Evolutionary conservation across 1,140 invertebrate genomes (phyloP).

Genomic region (Drosophila jambulina): DNA sequence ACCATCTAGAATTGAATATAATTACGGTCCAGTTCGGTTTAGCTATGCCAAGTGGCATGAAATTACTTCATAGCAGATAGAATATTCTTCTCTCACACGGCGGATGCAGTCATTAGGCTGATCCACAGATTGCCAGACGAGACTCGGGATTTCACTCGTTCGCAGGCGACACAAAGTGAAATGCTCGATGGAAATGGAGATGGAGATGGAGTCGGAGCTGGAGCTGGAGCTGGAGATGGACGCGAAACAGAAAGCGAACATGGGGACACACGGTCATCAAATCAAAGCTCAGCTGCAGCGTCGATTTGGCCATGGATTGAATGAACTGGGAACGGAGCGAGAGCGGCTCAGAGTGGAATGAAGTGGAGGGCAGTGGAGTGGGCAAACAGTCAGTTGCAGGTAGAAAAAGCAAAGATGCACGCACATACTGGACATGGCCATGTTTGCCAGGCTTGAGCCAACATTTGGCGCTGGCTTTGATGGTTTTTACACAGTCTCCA

Average conservation of each 20-base stretch:
- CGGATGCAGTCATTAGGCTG: constrained; percentile 75
- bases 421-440: constrained; percentile 61
- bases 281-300: constrained; percentile 56
- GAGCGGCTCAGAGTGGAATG: not conserved
- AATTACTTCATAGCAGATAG: constrained; percentile 69
- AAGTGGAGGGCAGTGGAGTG: constrained; percentile 14
- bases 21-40: constrained; percentile 48
- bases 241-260: constrained; percentile 50
- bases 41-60: constrained; percentile 53
- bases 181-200: constrained; percentile 48
- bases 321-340: constrained; percentile 15
- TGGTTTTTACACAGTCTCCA: constrained; percentile 53
- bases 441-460: constrained; percentile 56
- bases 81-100: constrained; percentile 52
- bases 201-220: not conserved
- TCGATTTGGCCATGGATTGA: constrained; percentile 39
- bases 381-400: constrained; percentile 26
- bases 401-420: constrained; percentile 41
- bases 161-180: constrained; percentile 70
- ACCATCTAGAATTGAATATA: constrained; percentile 66
- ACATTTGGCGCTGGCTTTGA: constrained; percentile 79
- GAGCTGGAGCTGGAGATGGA: constrained; percentile 5
- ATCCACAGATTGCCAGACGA: constrained; percentile 25
- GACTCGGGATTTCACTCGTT: constrained; percentile 44
- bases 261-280: constrained; percentile 56